Conservation (phyloP, 92 coral and sea anemone genomes). For the Isaurus tuberculatus region DNA sequence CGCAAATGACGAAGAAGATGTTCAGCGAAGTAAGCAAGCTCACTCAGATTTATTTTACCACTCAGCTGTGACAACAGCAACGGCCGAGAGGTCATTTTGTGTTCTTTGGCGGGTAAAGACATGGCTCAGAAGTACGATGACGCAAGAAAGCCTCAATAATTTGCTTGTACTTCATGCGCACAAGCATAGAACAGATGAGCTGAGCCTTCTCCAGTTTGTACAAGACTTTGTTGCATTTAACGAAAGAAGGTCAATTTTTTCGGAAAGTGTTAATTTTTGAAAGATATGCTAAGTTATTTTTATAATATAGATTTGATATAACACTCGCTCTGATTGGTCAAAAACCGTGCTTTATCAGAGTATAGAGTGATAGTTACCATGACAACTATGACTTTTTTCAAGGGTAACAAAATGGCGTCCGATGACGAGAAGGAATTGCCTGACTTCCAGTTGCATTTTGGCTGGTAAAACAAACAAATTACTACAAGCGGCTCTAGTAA, state of each 20-base stretch:
- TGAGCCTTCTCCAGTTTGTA: conserved; percentile 30
- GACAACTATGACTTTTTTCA: no score
- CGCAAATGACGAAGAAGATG: conserved; percentile 41
- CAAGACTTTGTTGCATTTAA: conserved; percentile 37
- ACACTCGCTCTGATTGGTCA: no score
- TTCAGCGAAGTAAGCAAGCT: conserved; percentile 50
- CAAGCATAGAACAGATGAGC: conserved; percentile 41
- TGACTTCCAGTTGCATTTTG: no score
- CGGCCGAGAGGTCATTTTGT: conserved; percentile 52
- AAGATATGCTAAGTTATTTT: conserved; percentile 6
- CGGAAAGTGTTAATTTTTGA: conserved; percentile 39
- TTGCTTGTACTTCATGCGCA: conserved; percentile 23
- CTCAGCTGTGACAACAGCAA: conserved; percentile 55
- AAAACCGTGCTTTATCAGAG: no score
- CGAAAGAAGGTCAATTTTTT: conserved; percentile 38
- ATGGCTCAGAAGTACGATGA: conserved; percentile 46
- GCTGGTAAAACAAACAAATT: no score
- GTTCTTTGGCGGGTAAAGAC: conserved; percentile 48
- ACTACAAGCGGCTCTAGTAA: no score
- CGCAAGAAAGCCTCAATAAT: conserved; percentile 45
- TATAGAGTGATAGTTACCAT: no score
- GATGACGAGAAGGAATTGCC: no score
- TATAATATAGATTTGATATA: no score
- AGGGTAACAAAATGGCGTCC: no score
- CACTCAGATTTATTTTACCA: conserved; percentile 45